These are phyloP conservation scores for Oopsacas minuta DNA, from an alignment of 37 sponge, comb jelly and placozoan species.

Conservation along the genomic window DNA sequence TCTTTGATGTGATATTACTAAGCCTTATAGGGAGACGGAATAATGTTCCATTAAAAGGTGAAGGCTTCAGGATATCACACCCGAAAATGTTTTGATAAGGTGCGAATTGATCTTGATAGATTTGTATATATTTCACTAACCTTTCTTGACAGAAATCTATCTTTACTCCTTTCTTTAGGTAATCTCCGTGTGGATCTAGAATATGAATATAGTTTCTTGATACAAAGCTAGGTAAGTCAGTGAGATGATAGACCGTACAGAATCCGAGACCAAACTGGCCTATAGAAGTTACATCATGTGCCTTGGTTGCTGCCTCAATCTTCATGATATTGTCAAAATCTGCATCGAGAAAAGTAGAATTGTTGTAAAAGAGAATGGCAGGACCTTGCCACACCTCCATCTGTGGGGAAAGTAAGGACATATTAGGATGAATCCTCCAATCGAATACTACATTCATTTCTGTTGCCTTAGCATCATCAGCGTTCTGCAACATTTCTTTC, in stretches of 20 bases:
- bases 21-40: slow-evolving; percentile 59
- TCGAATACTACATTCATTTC: slow-evolving; percentile 62
- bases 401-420: slow-evolving; percentile 28
- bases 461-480: slow-evolving; percentile 72
- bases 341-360: slow-evolving; percentile 38
- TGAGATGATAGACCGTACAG: slow-evolving; percentile 54
- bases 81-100: slow-evolving; percentile 59
- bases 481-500: slow-evolving; percentile 78
- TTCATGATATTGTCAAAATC: slow-evolving; percentile 63
- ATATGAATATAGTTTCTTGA: slow-evolving; percentile 40
- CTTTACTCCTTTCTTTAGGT: slow-evolving; percentile 20
- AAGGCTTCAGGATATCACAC: slow-evolving; percentile 21
- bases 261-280: slow-evolving; percentile 79
- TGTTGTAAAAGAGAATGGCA: slow-evolving; percentile 53
- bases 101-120: slow-evolving; percentile 38
- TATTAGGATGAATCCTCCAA: slow-evolving; percentile 33
- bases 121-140: slow-evolving; percentile 30
- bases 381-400: slow-evolving; percentile 71
- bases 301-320: slow-evolving; percentile 60
- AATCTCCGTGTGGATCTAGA: slow-evolving; percentile 59
- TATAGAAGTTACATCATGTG: slow-evolving; percentile 42
- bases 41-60: slow-evolving; percentile 48
- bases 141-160: slow-evolving; percentile 42
- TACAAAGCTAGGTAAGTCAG: slow-evolving; percentile 72
- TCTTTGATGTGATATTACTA: background rate